Percentiles rank a stretch among this genome's conserved stretches.
Evolutionary conservation across 2,888 invertebrate species (phyloP).

Genomic region (Stenodera caucasica): DNA sequence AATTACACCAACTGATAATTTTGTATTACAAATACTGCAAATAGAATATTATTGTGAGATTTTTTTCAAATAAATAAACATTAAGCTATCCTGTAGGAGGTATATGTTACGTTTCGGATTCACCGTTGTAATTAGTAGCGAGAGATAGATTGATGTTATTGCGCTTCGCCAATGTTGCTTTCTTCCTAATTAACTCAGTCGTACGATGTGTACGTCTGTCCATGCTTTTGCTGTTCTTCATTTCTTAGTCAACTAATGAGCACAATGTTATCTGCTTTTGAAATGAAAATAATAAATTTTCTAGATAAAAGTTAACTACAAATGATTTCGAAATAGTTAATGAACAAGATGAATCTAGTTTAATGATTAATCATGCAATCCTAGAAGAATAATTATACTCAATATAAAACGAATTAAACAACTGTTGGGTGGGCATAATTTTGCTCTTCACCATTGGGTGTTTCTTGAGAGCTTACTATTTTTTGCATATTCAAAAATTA

Average conservation of each 20-base stretch:
- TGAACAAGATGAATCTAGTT: not conserved
- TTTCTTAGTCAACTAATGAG: slow-evolving; percentile 26
- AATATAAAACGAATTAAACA: no score
- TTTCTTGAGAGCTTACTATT: no score
- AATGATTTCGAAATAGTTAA: not conserved
- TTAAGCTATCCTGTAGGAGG: slow-evolving; percentile 28
- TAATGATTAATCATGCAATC: not conserved
- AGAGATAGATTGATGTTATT: slow-evolving; percentile 45
- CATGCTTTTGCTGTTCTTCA: slow-evolving; percentile 31
- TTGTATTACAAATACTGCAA: slow-evolving; percentile 33
- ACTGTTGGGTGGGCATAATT: no score
- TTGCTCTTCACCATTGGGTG: no score
- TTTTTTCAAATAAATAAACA: slow-evolving; percentile 34
- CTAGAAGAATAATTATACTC: no score
- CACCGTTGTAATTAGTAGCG: slow-evolving; percentile 39
- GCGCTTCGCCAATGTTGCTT: slow-evolving; percentile 40
- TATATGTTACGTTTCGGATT: slow-evolving; percentile 17
- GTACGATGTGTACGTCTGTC: slow-evolving; percentile 38
- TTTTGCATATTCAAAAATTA: no score
- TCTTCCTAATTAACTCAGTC: slow-evolving; percentile 45
- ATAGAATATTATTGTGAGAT: slow-evolving; percentile 23
- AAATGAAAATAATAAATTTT: slow-evolving; percentile 23
- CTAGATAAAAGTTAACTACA: not conserved
- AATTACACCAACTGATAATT: slow-evolving; percentile 27
- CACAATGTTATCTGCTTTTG: slow-evolving; percentile 13